Evolutionary conservation across 2,888 invertebrate species (phyloP).

Genomic region (Loripinus fragilis): DNA sequence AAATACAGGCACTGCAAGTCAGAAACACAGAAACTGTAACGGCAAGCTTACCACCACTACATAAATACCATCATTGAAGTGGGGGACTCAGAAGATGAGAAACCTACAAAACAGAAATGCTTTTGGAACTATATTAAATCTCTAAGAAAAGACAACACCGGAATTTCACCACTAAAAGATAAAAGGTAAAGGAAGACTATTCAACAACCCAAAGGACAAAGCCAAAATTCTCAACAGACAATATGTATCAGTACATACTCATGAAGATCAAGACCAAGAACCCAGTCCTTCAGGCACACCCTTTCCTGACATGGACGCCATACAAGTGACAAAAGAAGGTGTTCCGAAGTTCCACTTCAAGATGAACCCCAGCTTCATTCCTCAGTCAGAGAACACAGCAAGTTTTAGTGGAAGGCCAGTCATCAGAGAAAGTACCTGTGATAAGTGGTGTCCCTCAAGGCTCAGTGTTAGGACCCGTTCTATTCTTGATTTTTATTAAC

Average conservation of each 20-base stretch:
- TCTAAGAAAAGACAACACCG: slow-evolving; percentile 14
- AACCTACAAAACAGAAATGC: slow-evolving; percentile 22
- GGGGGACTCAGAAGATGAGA: not conserved
- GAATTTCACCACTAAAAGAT: slow-evolving; percentile 2
- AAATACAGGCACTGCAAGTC: slow-evolving; percentile 13
- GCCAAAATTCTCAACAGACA: not conserved
- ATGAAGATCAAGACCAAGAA: not conserved
- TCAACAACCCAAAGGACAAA: not conserved
- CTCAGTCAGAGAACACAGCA: slow-evolving; percentile 16
- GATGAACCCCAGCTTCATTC: slow-evolving; percentile 14
- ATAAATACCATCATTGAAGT: slow-evolving; percentile 27
- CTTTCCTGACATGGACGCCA: not conserved
- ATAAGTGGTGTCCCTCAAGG: slow-evolving; percentile 37
- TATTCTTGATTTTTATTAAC: slow-evolving; percentile 30
- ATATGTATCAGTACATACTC: not conserved
- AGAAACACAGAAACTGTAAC: slow-evolving; percentile 15
- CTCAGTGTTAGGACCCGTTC: slow-evolving; percentile 18
- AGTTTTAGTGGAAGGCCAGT: slow-evolving; percentile 32
- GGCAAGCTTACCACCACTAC: slow-evolving; percentile 15
- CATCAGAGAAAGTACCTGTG: slow-evolving; percentile 32
- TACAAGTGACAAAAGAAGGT: not conserved
- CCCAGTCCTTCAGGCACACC: not conserved
- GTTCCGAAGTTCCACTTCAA: not conserved
- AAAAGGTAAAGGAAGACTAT: not conserved
- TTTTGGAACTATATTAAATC: slow-evolving; percentile 24